Base-by-base conservation (phyloP, 1,140 invertebrate species). In the Drosophila repleta region DNA sequence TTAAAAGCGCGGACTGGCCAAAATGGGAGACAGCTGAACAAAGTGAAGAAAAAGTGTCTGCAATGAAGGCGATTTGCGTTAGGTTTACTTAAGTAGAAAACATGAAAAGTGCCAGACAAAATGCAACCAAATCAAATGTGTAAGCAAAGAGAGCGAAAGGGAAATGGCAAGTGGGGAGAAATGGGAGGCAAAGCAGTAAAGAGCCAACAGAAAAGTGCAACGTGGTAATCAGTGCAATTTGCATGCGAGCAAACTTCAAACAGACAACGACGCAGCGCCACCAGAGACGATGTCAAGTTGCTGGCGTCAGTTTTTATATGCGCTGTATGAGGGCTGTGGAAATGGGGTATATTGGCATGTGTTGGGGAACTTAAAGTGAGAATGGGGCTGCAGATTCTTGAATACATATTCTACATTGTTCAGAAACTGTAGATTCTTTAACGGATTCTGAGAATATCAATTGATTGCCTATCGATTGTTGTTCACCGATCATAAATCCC, bases 171-270 rank as follows among this genome's bases (percentile, higher is more conserved):
- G 56, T n/a, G n/a, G 32, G 10, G 20, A 13, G 3, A 37, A 37
- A 24, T 51, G 21, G 0, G 0, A 29, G 10, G 15, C 26, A 13
- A 17, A 0, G 24, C 10, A 15, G 35, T 18, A 45, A 49, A 60
- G 37, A 32, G 17, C 37, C 21, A 78, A 35, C 41, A 64, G 61
- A 76, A 84, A 88, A 83, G 67, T 83, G 83, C 84, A 88, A 74
- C 84, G 72, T 68, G 79, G 79, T 87, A 87, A 87, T 87, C 84
- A 87, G 83, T 73, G 83, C 83, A 83, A 87, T 87, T 88, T 87
- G 82, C 83, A 87, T 87, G 83, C 83, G 88, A 79, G 84, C 75
- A 87, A 88, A 87, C 79, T 88, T 85, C 75, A 79, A 88, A 75
- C 65, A 87, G 79, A 83, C 79, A 79, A 72, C 56, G 65, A 65